Percentiles rank a stretch among this genome's conserved stretches.
phyloP scores from a whole-genome alignment of 2,113 vertebrate species.

The Caretta caretta region DNA sequence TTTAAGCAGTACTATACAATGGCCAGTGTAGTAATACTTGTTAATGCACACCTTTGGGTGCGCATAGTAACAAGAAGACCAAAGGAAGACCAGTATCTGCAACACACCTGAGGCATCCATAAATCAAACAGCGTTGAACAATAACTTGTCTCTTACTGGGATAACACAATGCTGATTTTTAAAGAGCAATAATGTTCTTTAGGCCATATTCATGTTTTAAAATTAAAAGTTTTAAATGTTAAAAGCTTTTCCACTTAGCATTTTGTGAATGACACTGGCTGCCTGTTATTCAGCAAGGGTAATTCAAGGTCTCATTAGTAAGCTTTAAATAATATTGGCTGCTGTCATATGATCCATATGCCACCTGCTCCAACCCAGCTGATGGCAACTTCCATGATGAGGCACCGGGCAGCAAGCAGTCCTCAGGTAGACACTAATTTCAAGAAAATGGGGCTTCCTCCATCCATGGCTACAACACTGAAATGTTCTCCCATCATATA shows the following conservation, averaged over 20 bases:
- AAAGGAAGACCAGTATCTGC: slow-evolving; percentile 1
- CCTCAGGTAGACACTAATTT: not conserved
- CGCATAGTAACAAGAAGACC: slow-evolving; percentile 14
- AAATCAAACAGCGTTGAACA: not conserved
- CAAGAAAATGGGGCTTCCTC: not conserved
- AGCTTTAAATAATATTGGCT: not conserved
- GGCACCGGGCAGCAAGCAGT: not conserved
- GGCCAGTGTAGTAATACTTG: not conserved
- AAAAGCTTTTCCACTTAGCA: not conserved
- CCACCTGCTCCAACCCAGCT: not conserved
- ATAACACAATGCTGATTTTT: not conserved
- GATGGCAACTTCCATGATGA: not conserved
- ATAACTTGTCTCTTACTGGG: not conserved
- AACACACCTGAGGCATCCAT: not conserved
- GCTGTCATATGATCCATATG: not conserved
- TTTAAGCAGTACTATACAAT: slow-evolving; percentile 15
- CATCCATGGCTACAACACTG: rapidly evolving
- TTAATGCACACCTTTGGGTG: not conserved
- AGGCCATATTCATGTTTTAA: not conserved
- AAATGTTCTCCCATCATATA: not conserved
- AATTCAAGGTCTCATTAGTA: slow-evolving; percentile 15
- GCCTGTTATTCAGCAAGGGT: not conserved
- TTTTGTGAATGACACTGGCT: not conserved
- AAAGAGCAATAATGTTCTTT: not conserved
- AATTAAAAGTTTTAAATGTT: not conserved